Base-by-base conservation (phyloP, 2,888 invertebrate species). In the Ctenicera cuprea region DNA sequence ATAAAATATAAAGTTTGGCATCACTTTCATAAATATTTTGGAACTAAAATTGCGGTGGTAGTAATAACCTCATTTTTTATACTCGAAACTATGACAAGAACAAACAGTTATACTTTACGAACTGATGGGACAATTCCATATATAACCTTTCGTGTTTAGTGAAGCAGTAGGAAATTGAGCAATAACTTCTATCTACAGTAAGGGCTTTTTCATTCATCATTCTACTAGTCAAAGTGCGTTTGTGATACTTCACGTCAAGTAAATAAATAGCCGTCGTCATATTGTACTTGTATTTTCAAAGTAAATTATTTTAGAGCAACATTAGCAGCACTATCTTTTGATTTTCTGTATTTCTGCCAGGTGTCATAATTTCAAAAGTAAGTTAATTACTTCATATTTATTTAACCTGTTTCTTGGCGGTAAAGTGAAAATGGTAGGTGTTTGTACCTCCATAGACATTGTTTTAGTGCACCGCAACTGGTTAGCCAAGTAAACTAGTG, bases 81-180 rank as follows among this genome's bases (percentile, higher is more conserved):
- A 33, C 37, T 48, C 18, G 14, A 41, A 16, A 22, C 54, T 57
- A 41, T 57, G 67, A 67, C 57, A 16, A 11, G 9, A 16, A 66
- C 66, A 66, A 57, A 54, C 52, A 54, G 52, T 57, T 54, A 43
- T 38, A 54, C 66, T 66, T 66, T 66, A 12, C 45, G 33, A 52
- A 65, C 65, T 65, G 37, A 65, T 65, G 52, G 50, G 52, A 37
- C 65, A 65, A 65, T 65, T 65, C 18, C 50, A 30, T 65, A 20
- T 18, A 30, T 43, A 18, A n/a, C 14, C 61, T n/a, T 61, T 38
- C 61, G 9, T 12, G 18, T 61, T 26, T 41, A 41, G n/a, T 38
- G 38, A 33, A 61, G 37, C 2, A 61, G 18, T 20, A 37, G 38
- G 11, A 61, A 41, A 61, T 61, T 61, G n/a, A 9, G 61, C 7